Conservation (phyloP, 2,113 vertebrate genomes). For the Spermophilus dauricus region DNA sequence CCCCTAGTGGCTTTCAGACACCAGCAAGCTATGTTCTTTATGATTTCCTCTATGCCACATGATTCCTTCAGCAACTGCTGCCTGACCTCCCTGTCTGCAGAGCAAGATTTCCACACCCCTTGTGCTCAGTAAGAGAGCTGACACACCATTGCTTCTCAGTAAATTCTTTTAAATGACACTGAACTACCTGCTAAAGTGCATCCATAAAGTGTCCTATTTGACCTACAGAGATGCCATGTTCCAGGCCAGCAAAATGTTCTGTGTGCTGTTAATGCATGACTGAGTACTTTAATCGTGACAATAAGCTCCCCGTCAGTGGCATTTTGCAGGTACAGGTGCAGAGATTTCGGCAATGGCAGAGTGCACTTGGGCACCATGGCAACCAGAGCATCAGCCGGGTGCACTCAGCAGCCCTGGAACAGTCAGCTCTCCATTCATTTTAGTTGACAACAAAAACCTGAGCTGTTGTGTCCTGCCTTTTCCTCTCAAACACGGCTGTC, state of each 20-base stretch:
- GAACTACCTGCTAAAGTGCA: neutral
- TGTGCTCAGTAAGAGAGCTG: neutral
- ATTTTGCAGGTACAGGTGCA: slow-evolving; percentile 85
- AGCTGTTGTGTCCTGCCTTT: neutral
- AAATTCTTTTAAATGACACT: slow-evolving; percentile 71
- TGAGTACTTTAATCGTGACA: slow-evolving; percentile 74
- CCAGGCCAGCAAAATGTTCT: slow-evolving; percentile 42
- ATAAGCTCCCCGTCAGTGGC: slow-evolving; percentile 77
- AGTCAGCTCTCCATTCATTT: slow-evolving; percentile 77
- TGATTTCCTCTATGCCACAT: neutral
- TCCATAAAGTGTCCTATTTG: neutral
- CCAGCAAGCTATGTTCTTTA: neutral
- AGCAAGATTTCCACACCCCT: neutral
- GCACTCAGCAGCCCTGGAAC: slow-evolving; percentile 66
- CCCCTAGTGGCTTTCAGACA: neutral
- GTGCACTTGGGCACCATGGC: slow-evolving; percentile 80
- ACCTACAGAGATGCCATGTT: neutral
- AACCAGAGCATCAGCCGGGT: slow-evolving; percentile 73
- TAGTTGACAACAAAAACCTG: slow-evolving; percentile 78
- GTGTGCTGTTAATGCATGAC: slow-evolving; percentile 59
- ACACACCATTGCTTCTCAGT: slow-evolving; percentile 4
- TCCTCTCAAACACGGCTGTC: neutral
- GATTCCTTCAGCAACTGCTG: neutral
- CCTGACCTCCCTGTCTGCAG: slow-evolving; percentile 25
- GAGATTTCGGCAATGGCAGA: slow-evolving; percentile 70